Base-by-base conservation (phyloP, 2,113 vertebrate species). In the Salvelinus namaycush region DNA sequence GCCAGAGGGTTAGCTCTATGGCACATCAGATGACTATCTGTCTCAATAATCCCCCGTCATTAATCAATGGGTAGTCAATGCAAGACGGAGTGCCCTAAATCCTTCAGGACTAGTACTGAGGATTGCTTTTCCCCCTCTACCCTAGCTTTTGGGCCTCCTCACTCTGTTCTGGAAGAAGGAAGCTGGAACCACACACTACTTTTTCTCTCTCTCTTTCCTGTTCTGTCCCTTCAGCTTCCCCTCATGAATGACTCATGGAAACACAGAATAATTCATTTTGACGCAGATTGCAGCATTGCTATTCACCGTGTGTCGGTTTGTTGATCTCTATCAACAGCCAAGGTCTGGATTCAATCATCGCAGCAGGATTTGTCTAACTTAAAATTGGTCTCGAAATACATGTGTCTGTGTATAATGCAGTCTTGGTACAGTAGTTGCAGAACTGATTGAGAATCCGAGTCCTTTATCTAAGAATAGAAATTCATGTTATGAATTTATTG, bases 301-400 rank as follows among this genome's bases (percentile, higher is more conserved):
- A 54, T 54, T 54, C 51, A 14, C 51, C 16, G 16, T 18, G 14
- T 51, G 29, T 3, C 3, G 13, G 31, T 88, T 78, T 84, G 86
- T 86, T 86, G 87, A 90, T 86, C 78, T 81, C 81, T 79, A 85
- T 89, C 87, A 87, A 76, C 85, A 77, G 86, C 81, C 72, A 66
- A 77, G 83, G 81, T 87, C 87, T 87, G 87, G 81, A 83, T 89
- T 84, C 88, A 89, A 87, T 92, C 90, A 87, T 83, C 77, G 87
- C 73, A 72, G 73, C 82, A 80, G 9, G 84, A 76, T 83, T 84
- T 82, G 83, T 76, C 81, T 83, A 65, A 77, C 79, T 83, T 69
- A 82, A 79, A 85, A 83, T 81, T 66, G 82, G 70, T 76, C 84
- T 76, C 77, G 79, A 85, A 89, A 86, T 87, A 80, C 72, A 79